These are phyloP conservation scores for Drosophila atripex DNA, from an alignment of 2,888 invertebrate genomes.

Conservation along the genomic window DNA sequence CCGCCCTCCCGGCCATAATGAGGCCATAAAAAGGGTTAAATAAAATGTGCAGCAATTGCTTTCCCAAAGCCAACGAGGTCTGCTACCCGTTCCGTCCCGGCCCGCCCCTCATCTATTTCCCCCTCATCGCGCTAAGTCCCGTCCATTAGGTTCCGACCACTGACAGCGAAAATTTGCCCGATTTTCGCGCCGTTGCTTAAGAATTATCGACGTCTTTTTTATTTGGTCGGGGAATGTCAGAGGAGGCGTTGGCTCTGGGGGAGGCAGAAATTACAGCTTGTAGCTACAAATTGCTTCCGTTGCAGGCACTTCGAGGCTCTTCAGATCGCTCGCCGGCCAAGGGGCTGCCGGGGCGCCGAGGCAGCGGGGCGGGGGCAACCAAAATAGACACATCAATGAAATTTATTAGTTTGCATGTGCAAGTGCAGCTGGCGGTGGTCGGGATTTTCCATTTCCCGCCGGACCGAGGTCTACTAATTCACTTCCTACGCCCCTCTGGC, in stretches of 20 bases:
- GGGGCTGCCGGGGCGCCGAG: background rate
- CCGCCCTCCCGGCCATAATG: constrained; percentile 60
- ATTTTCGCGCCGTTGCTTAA: constrained; percentile 75
- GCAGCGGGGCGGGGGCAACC: constrained; percentile 27
- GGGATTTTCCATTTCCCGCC: constrained; percentile 63
- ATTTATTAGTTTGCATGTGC: constrained; percentile 81
- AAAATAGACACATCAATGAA: constrained; percentile 83
- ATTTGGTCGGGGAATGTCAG: constrained; percentile 33
- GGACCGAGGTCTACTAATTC: constrained; percentile 53
- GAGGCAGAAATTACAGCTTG: constrained; percentile 72
- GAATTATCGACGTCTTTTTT: constrained; percentile 73
- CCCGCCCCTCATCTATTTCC: constrained; percentile 3
- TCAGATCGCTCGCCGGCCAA: constrained; percentile 14
- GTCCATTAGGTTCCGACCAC: constrained; percentile 44
- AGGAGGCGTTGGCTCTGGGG: constrained; percentile 33
- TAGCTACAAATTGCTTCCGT: constrained; percentile 82
- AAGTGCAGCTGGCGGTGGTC: constrained; percentile 62
- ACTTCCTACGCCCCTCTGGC: constrained; percentile 11
- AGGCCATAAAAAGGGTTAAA: constrained; percentile 80
- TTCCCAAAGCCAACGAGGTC: constrained; percentile 48
- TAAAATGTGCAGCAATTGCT: constrained; percentile 78
- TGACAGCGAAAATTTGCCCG: constrained; percentile 75
- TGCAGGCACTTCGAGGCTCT: constrained; percentile 64
- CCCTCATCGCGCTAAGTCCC: background rate
- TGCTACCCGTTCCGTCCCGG: background rate